Conservation (phyloP, 2,888 invertebrate species). For the Oscheius sp. region DNA sequence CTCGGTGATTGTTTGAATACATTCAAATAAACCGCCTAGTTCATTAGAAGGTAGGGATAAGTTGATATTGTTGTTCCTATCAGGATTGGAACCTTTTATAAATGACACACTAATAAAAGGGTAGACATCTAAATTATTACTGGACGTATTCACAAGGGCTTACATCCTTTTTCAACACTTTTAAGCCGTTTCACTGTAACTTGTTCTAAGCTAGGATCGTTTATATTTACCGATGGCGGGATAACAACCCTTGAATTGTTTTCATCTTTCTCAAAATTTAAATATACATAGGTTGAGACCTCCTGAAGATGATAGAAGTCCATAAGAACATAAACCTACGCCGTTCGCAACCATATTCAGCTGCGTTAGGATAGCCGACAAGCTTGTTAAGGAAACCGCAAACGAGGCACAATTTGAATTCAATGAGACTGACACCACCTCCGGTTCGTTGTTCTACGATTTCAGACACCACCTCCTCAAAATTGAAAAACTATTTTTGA, state of each 20-base stretch:
- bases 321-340: background rate
- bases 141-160: background rate
- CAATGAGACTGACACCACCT: constrained; percentile 19
- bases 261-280: constrained; percentile 34
- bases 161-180: constrained; percentile 55
- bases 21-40: constrained; percentile 43
- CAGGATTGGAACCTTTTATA: constrained; percentile 36
- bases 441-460: constrained; percentile 19
- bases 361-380: background rate
- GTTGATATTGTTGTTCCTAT: constrained; percentile 26
- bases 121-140: constrained; percentile 39
- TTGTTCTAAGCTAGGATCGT: constrained; percentile 46
- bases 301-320: background rate
- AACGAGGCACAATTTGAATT: constrained; percentile 32
- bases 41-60: constrained; percentile 12
- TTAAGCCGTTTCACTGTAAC: constrained; percentile 55
- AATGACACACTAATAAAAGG: constrained; percentile 56
- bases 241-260: constrained; percentile 30
- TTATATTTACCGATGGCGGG: constrained; percentile 41
- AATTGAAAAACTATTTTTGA: background rate
- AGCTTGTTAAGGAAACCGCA: constrained; percentile 28
- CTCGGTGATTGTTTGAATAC: constrained; percentile 47
- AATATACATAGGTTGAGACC: constrained; percentile 42
- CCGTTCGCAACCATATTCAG: constrained; percentile 27
- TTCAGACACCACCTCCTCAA: constrained; percentile 11